A percentile compares a stretch with the other conserved stretches of the same genome.
phyloP scores from a whole-genome alignment of 1,140 invertebrate species.

The Physella acuta region DNA sequence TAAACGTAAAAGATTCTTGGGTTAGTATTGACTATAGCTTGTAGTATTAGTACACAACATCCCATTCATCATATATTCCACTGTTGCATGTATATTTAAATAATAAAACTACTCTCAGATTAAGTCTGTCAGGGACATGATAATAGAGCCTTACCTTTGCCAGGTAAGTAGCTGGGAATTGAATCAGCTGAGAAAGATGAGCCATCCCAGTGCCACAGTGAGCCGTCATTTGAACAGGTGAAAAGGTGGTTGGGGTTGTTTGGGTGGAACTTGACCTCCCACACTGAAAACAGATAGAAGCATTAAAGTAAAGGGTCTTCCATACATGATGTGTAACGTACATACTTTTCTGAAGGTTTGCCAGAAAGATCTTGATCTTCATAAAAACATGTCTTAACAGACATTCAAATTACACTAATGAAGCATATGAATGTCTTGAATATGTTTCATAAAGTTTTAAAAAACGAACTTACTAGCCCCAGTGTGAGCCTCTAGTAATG shows the following conservation, averaged over 20 bases:
- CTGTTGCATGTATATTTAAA: not conserved
- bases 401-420: no score
- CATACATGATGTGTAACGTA: no score
- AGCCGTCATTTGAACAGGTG: conserved; percentile 76
- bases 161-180: not conserved
- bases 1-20: no score
- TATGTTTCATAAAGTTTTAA: no score
- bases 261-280: conserved; percentile 81
- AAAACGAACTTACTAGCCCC: conserved; percentile 63
- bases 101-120: not conserved
- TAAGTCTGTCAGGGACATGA: not conserved
- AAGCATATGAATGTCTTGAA: no score
- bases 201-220: conserved; percentile 83
- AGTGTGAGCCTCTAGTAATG: conserved; percentile 76
- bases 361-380: no score
- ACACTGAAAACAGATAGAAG: no score
- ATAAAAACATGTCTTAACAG: no score
- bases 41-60: no score
- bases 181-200: conserved; percentile 17
- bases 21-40: no score
- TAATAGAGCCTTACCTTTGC: not conserved
- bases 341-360: no score
- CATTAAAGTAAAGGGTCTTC: no score
- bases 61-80: not conserved
- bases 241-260: conserved; percentile 80